Percentiles rank a stretch among this genome's conserved stretches.
Evolutionary conservation across 2,888 invertebrate species (phyloP).

Genomic region (Yponomeuta evonymella): DNA sequence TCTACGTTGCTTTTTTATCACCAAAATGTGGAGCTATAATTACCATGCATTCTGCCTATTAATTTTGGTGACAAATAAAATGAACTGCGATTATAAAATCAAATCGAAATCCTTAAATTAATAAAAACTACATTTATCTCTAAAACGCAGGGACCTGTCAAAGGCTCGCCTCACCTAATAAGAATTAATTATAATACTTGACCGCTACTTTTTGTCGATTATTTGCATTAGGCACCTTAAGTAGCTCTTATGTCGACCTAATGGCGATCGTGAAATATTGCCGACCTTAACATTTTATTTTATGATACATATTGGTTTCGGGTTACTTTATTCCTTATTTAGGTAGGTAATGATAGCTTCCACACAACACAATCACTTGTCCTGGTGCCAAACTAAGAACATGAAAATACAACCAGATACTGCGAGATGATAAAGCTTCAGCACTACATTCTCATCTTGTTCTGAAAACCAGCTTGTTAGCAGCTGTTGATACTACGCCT

Average conservation of each 20-base stretch:
- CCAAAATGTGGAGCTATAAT: no score
- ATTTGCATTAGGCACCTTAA: constrained; percentile 68
- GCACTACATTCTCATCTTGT: no score
- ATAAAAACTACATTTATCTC: constrained; percentile 45
- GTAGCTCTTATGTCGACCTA: constrained; percentile 57
- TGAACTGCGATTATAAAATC: background rate
- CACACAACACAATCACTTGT: background rate
- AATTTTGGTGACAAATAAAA: background rate
- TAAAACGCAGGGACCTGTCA: constrained; percentile 50
- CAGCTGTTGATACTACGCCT: no score
- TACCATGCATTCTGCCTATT: no score
- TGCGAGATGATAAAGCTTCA: no score
- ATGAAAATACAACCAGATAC: no score
- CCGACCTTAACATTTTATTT: constrained; percentile 42
- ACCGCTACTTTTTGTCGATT: constrained; percentile 49
- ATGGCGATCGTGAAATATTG: constrained; percentile 50
- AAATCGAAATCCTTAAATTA: background rate
- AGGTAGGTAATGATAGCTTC: background rate
- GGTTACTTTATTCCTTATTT: constrained; percentile 16
- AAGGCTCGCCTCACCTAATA: constrained; percentile 47
- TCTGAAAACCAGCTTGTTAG: no score
- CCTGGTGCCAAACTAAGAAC: no score
- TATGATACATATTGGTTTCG: constrained; percentile 34
- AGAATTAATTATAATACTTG: constrained; percentile 54
- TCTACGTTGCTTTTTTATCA: no score